phyloP scores from a whole-genome alignment of 2,797 vertebrate genomes.

The Kryptopterus vitreolus region DNA sequence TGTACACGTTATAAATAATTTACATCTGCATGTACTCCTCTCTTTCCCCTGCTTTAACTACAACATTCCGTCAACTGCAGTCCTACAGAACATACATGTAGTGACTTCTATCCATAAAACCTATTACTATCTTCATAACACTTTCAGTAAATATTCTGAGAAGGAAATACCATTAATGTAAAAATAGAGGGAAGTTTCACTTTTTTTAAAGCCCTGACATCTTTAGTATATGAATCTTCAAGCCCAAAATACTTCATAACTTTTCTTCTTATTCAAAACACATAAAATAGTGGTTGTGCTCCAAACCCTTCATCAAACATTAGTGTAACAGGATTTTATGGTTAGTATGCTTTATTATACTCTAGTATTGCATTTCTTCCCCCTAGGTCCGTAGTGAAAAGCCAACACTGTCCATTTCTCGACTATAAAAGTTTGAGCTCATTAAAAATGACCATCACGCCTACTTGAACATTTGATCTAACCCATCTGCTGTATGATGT shows the following conservation, averaged over 20 bases:
- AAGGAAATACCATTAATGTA: slow-evolving; percentile 17
- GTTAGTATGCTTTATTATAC: slow-evolving; percentile 23
- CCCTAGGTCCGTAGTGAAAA: slow-evolving; percentile 22
- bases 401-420: slow-evolving; percentile 2
- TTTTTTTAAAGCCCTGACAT: slow-evolving; percentile 16
- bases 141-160: slow-evolving; percentile 18
- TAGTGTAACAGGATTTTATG: slow-evolving; percentile 41
- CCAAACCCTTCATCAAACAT: slow-evolving; percentile 43
- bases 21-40: not conserved
- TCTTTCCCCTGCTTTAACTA: not conserved
- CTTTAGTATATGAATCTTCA: slow-evolving; percentile 39
- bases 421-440: not conserved
- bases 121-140: not conserved
- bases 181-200: slow-evolving; percentile 8
- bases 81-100: not conserved
- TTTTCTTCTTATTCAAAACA: slow-evolving; percentile 8
- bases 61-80: not conserved
- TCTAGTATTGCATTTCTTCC: slow-evolving; percentile 35
- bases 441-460: not conserved
- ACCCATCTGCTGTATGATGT: slow-evolving; percentile 26
- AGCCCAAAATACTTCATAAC: slow-evolving; percentile 35
- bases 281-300: slow-evolving; percentile 42
- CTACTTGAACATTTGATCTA: not conserved
- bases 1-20: not conserved
- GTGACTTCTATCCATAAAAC: not conserved